These are phyloP conservation scores for Physocephala rufipes DNA, from an alignment of 2,888 invertebrate species.

Conservation along the genomic window DNA sequence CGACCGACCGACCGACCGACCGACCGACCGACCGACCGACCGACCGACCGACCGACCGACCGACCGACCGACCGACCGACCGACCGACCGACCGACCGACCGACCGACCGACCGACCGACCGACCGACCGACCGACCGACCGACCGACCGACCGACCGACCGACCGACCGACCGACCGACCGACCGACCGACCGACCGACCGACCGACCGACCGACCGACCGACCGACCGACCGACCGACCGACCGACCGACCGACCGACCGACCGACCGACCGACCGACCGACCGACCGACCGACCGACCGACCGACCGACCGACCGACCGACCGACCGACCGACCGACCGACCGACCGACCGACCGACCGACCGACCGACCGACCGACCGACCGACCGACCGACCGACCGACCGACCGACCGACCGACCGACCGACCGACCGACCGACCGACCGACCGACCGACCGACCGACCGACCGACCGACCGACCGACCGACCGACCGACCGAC, in stretches of 20 bases:
- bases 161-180: constrained; percentile 1
- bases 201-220: constrained; percentile 1
- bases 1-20: neutral
- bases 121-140: constrained; percentile 1
- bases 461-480: constrained; percentile 1
- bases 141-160: constrained; percentile 1
- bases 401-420: constrained; percentile 1
- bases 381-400: constrained; percentile 1
- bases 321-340: constrained; percentile 1
- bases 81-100: neutral
- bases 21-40: neutral
- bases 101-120: neutral
- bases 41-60: neutral
- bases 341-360: constrained; percentile 1
- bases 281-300: constrained; percentile 1
- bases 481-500: constrained; percentile 1
- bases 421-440: constrained; percentile 1
- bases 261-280: constrained; percentile 1
- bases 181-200: constrained; percentile 1
- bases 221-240: constrained; percentile 1
- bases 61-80: neutral
- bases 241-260: constrained; percentile 1
- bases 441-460: constrained; percentile 1
- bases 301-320: constrained; percentile 1
- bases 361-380: constrained; percentile 1